Base-by-base conservation (phyloP, 2,113 vertebrate genomes). In the Galeopterus variegatus region DNA sequence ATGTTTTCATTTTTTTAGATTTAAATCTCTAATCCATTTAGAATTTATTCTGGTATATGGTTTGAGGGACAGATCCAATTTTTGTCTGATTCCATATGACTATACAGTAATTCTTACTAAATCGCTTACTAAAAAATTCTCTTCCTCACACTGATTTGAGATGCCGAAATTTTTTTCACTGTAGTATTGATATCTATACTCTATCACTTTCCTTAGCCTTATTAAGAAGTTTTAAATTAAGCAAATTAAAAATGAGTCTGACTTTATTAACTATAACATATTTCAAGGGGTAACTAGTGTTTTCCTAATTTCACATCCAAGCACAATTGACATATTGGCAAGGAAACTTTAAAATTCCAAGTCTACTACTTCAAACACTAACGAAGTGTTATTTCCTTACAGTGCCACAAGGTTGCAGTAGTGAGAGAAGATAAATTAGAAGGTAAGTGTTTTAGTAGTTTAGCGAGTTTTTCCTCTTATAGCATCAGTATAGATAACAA, bases 381-480 rank as follows among this genome's bases (percentile, higher is more conserved):
- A 97, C 89, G 36, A 58, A 91, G 11, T 98, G 86, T 97, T 93
- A 88, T 98, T 99, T 97, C 84, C 41, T 98, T 98, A 11, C 98
- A 99, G 99, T 99, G 99, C 98, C 99, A 99, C 98, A 99, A 99
- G 98, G 99, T 99, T 96, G 99, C 99, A 8, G 99, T 99, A 95
- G 99, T 99, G 98, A 99, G 99, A 97, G 99, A 99, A 98, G 99
- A 99, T 54, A 98, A 99, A 88, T 97, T 99, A 0, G 99, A 99
- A 98, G 99, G 99, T 99, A 98, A 98, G 98, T 80, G 17, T 87
- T 81, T 50, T 31, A 94, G 75, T 8, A 17, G 83, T 87, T 97
- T 41, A 48, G 64, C n/a, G 94, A 75, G 21, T 45, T 92, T 93
- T 97, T 94, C 58, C 79, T 97, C 94, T 97, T 95, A 93, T 23